Conservation (phyloP, 1,140 invertebrate species). For the Achroia grisella region DNA sequence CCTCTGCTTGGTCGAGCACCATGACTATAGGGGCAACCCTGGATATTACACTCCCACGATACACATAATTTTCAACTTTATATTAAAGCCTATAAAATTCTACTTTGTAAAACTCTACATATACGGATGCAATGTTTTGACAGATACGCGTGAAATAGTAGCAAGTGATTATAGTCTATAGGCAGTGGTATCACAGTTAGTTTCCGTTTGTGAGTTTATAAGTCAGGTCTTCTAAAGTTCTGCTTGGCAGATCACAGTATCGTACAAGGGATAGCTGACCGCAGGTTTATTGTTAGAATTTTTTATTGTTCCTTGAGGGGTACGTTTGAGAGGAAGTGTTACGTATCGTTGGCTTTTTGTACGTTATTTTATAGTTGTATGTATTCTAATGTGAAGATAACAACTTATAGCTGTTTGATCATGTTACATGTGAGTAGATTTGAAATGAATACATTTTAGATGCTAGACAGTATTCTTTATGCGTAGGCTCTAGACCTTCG, state of each 20-base stretch:
- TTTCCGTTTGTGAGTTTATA: too few relatives aligned
- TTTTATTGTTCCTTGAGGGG: constrained; percentile 50
- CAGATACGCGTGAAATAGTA: too few relatives aligned
- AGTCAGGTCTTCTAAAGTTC: constrained; percentile 20
- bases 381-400: not conserved
- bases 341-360: constrained; percentile 51
- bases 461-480: too few relatives aligned
- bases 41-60: too few relatives aligned
- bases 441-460: too few relatives aligned
- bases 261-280: constrained; percentile 52
- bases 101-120: too few relatives aligned
- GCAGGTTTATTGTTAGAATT: constrained; percentile 53
- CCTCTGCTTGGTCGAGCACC: constrained; percentile 32
- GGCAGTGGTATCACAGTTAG: too few relatives aligned
- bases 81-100: not conserved
- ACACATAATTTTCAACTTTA: constrained; percentile 3
- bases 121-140: too few relatives aligned
- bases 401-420: too few relatives aligned
- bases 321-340: constrained; percentile 42
- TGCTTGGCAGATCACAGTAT: constrained; percentile 51
- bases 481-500: too few relatives aligned
- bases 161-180: too few relatives aligned
- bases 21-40: constrained; percentile 18
- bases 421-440: too few relatives aligned
- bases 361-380: constrained; percentile 35